Evolutionary conservation across 2,797 vertebrate genomes (phyloP).

Genomic region (Sternarchorhynchus goeldii): DNA sequence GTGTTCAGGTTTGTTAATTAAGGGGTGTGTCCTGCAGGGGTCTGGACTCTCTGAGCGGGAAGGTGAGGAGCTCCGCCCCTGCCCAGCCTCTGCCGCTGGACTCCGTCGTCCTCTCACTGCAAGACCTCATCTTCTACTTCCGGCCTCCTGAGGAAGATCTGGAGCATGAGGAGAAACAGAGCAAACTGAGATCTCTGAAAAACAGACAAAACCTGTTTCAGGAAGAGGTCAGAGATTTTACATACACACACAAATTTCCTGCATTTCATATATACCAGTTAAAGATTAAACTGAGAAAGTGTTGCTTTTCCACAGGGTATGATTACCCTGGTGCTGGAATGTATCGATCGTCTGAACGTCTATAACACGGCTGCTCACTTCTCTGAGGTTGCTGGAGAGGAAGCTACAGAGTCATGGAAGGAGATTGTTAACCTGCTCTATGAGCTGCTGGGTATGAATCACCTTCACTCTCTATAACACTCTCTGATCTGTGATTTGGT

Average conservation of each 20-base stretch:
- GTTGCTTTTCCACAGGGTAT: conserved; percentile 76
- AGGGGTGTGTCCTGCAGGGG: conserved; percentile 70
- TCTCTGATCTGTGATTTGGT: no score
- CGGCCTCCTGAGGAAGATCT: conserved; percentile 89
- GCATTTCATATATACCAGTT: neutral
- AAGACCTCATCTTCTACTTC: conserved; percentile 93
- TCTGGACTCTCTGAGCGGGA: conserved; percentile 86
- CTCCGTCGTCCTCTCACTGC: conserved; percentile 84
- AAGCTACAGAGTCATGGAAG: conserved; percentile 92
- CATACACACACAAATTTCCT: neutral
- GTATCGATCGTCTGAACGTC: conserved; percentile 90
- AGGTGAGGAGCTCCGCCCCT: conserved; percentile 80
- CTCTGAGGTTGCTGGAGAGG: conserved; percentile 90
- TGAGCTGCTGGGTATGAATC: conserved; percentile 82
- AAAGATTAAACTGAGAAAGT: neutral
- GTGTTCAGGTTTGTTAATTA: conserved; percentile 5
- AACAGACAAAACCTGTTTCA: conserved; percentile 94
- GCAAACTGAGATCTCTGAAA: conserved; percentile 89
- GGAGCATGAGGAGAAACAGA: conserved; percentile 92
- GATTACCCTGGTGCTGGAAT: conserved; percentile 90
- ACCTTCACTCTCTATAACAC: no score
- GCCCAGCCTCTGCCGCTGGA: conserved; percentile 82
- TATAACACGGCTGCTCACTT: conserved; percentile 94
- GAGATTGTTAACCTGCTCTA: conserved; percentile 93
- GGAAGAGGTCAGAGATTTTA: conserved; percentile 79